Evolutionary conservation across 2,888 invertebrate species (phyloP).

Genomic region (Lapara coniferarum): DNA sequence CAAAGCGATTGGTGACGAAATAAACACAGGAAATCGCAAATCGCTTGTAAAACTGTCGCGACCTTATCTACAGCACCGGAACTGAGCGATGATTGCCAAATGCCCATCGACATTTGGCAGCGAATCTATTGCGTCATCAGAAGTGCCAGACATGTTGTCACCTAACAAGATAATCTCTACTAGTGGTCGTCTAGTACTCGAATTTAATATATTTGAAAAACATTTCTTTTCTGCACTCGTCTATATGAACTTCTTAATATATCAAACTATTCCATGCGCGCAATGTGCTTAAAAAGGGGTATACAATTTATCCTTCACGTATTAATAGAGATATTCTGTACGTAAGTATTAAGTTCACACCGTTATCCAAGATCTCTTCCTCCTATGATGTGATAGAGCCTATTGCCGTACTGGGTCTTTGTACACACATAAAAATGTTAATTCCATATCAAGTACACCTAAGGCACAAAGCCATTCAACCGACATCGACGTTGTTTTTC

Average conservation of each 20-base stretch:
- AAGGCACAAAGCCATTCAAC: no score
- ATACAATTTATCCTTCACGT: no score
- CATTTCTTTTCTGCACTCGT: no score
- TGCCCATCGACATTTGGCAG: not conserved
- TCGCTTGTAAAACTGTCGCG: not conserved
- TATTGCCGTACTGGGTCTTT: not conserved
- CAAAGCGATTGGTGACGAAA: not conserved
- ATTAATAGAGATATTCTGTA: no score
- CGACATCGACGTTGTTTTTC: no score
- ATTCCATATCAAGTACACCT: no score
- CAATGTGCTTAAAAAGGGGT: no score
- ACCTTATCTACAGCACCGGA: slow-evolving; percentile 2
- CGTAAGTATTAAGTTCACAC: no score
- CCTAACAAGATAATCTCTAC: slow-evolving; percentile 3
- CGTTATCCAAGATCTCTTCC: not conserved
- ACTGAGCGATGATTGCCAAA: slow-evolving; percentile 12
- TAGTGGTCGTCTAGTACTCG: not conserved
- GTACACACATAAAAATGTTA: no score
- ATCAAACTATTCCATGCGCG: no score
- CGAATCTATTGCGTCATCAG: not conserved
- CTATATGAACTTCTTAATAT: no score
- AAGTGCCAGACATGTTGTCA: slow-evolving; percentile 3
- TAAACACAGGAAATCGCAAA: not conserved
- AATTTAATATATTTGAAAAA: not conserved
- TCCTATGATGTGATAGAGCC: not conserved